Evolutionary conservation across 2,113 vertebrate species (phyloP).

Genomic region (Pandion haliaetus): DNA sequence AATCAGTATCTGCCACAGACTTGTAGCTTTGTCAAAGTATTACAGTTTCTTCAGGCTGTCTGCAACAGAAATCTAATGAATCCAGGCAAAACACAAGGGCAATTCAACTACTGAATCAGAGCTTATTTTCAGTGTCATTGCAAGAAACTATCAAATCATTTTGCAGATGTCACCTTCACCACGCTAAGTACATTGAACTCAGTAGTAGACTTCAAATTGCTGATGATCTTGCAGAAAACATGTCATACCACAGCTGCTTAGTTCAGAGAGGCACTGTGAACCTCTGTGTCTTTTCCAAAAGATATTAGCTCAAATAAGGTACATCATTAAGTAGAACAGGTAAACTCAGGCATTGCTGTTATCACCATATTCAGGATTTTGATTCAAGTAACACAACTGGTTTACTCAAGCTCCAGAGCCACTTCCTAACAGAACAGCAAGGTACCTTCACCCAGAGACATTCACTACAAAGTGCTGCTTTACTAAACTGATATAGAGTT

Average conservation of each 20-base stretch:
- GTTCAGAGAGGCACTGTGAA: not conserved
- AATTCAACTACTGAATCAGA: not conserved
- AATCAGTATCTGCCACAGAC: not conserved
- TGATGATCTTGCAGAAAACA: not conserved
- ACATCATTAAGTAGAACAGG: not conserved
- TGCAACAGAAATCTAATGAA: not conserved
- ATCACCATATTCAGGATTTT: not conserved
- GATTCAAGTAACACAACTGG: not conserved
- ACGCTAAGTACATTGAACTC: not conserved
- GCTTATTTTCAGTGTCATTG: not conserved
- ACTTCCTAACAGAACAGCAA: not conserved
- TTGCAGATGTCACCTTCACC: not conserved
- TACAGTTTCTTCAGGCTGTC: not conserved
- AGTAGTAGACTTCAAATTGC: not conserved
- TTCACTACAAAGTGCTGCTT: not conserved
- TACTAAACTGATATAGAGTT: fast-evolving
- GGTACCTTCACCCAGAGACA: not conserved
- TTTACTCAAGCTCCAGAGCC: not conserved
- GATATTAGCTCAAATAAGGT: not conserved
- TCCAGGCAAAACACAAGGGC: not conserved
- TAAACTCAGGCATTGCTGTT: not conserved
- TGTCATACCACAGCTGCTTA: not conserved
- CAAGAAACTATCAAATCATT: not conserved
- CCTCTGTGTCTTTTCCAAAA: not conserved
- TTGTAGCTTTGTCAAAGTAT: not conserved